Base-by-base conservation (phyloP, 2,888 invertebrate species). In the Drosophila austrosaltans region DNA sequence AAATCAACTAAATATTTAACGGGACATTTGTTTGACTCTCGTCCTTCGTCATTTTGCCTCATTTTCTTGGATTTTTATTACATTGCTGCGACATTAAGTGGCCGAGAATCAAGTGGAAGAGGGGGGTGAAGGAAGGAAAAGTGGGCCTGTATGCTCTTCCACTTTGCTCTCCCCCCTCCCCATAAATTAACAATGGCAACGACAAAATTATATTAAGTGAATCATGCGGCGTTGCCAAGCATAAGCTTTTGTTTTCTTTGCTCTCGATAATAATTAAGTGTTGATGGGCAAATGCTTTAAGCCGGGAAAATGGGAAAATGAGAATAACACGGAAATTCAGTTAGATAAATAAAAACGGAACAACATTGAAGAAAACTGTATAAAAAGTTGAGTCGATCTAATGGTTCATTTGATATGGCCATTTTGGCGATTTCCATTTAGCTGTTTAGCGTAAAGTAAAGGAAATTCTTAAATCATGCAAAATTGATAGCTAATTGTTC, bases 1-100 rank as follows among this genome's bases (percentile, higher is more conserved):
- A 87, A 85, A 85, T 85, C 85, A 86, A 85, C 81, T 87, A 85
- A 87, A 85, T 87, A 85, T 85, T 85, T 85, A 86, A 83, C 81
- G 83, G 80, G 78, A 77, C 87, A 86, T 87, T 87, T 84, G 78
- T 82, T 78, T 80, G 70, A 63, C 71, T 66, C 61, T 72, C 63
- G 63, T 56, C 61, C 36, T 61, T 30, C 58, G 39, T 42, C 66
- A 39, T 44, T 53, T 44, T 61, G 56, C 69, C 57, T 53, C 79
- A 79, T 78, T 76, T 76, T 70, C 71, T 65, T 62, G 73, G 74
- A 82, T 87, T 84, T 84, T 84, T 84, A 84, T 87, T 83, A 84
- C 84, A 78, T 77, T 77, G 74, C 80, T 75, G 63, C 62, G 66
- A 69, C 84, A 84, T 84, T 87, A 84, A 84, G 83, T 82, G 82